These are phyloP conservation scores for Hapalemur alaotrensis DNA, from an alignment of 2,797 vertebrate species.

Conservation along the genomic window DNA sequence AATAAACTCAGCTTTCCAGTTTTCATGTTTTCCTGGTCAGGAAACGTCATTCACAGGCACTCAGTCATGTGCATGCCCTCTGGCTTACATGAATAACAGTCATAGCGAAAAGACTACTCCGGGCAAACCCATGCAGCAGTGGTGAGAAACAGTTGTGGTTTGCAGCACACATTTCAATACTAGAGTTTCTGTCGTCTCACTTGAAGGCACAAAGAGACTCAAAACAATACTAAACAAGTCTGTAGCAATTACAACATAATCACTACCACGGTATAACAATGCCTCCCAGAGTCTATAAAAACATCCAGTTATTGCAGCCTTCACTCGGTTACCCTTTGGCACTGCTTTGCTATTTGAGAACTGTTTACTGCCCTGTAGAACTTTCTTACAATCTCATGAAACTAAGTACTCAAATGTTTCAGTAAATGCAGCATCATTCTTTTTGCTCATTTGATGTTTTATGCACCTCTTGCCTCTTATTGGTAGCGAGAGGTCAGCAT, in stretches of 20 bases:
- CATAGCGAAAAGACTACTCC: background rate
- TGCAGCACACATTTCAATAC: background rate
- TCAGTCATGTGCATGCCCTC: rapidly evolving
- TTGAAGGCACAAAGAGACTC: background rate
- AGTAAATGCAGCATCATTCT: rapidly evolving
- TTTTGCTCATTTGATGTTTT: background rate
- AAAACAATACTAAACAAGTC: constrained; percentile 4
- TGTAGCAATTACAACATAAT: background rate
- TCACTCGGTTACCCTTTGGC: background rate
- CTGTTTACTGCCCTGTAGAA: background rate
- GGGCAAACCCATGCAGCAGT: background rate
- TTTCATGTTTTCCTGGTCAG: background rate
- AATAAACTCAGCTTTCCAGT: background rate
- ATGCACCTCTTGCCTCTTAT: background rate
- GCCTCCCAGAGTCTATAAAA: constrained; percentile 13
- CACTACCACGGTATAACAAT: background rate
- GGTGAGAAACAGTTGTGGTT: background rate
- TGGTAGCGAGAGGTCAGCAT: background rate
- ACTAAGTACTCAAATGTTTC: background rate
- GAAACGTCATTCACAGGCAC: background rate
- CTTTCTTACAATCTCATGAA: background rate
- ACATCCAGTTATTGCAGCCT: background rate
- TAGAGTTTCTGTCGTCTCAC: background rate
- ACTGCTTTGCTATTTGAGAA: background rate
- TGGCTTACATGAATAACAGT: background rate